These are phyloP conservation scores for Cyclophora albipunctata DNA, from an alignment of 2,888 invertebrate species.

Conservation along the genomic window DNA sequence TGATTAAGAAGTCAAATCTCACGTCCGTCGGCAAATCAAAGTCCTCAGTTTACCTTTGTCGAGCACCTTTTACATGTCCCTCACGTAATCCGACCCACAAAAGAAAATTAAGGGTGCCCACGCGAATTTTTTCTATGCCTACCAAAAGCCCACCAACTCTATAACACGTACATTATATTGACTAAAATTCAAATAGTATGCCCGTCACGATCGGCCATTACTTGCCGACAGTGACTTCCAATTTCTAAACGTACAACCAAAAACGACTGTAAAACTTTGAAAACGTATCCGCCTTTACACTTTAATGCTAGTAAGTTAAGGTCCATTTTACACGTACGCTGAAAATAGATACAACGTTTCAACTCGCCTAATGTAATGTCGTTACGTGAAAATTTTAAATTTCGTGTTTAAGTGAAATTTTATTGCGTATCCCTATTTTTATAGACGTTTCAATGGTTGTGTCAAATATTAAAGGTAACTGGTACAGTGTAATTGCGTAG, in stretches of 20 bases:
- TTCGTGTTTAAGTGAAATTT: conserved; percentile 73
- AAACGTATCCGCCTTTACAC: conserved; percentile 16
- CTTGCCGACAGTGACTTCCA: conserved; percentile 74
- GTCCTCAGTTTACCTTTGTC: conserved; percentile 16
- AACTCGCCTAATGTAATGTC: conserved; percentile 22
- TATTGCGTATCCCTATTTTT: conserved; percentile 63
- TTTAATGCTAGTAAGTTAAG: conserved; percentile 2
- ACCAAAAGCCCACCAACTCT: conserved; percentile 24
- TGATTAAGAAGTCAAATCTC: conserved; percentile 4
- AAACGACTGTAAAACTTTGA: conserved; percentile 30
- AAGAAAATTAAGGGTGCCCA: conserved; percentile 53
- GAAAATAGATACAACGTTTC: conserved; percentile 21
- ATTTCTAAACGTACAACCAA: conserved; percentile 48
- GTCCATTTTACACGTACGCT: too few relatives aligned
- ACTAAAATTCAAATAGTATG: conserved; percentile 62
- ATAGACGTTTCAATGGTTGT: conserved; percentile 40
- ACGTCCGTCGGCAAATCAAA: too few relatives aligned
- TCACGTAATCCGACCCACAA: conserved; percentile 47
- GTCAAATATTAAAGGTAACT: conserved; percentile 22
- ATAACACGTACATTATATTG: conserved; percentile 23
- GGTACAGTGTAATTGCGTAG: neutral
- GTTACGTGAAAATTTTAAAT: conserved; percentile 71
- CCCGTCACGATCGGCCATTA: conserved; percentile 68
- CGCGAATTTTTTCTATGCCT: conserved; percentile 42
- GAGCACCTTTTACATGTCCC: conserved; percentile 34